Base-by-base conservation (phyloP, 2,797 vertebrate genomes). In the Esox masquinongy region DNA sequence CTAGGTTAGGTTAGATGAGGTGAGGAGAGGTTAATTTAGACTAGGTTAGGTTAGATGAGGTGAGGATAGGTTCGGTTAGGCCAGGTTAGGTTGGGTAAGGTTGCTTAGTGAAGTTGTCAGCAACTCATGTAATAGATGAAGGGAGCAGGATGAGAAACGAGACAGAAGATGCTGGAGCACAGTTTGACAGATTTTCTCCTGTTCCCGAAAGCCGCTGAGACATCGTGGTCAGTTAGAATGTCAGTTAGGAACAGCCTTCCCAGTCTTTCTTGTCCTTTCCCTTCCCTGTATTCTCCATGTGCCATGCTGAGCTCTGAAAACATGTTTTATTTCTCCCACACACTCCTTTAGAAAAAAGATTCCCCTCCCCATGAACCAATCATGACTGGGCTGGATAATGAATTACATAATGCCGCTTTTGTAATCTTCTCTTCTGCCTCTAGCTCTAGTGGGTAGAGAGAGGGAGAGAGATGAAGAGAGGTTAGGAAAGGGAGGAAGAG, bases 321-420 rank as follows among this genome's bases (percentile, higher is more conserved):
- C 70, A 50, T 67, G 64, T 50, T 51, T 67, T 31, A 22, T 56
- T 68, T 31, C 16, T 5, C 76, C 16, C 34, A n/a, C 19, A 61
- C n/a, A 39, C 26, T 47, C n/a, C 19, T 14, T 11, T 19, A 72
- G 64, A 72, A 66, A 77, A 72, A 63, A 31, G 43, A 47, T 47
- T 14, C 67, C 51, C 67, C 71, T 74, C 59, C 47, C 16, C 56
- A 53, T 75, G 70, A 77, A 72, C 73, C 81, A 74, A 74, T 80
- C 70, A 49, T 51, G 73, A 73, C 69, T 50, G 2, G 63, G 64
- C 73, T 68, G 69, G 74, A 73, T 82, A 79, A 84, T 80, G 77
- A 80, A 77, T 81, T 83, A 80, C 74, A 75, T 77, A 82, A 79
- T 76, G 76, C 53, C 19, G 72, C 77, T 80, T 79, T 79, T 79